Evolutionary conservation across 2,888 invertebrate genomes (phyloP), one percentile per base, ranked within the genome.

Genomic region (Cremastinae sp.): DNA sequence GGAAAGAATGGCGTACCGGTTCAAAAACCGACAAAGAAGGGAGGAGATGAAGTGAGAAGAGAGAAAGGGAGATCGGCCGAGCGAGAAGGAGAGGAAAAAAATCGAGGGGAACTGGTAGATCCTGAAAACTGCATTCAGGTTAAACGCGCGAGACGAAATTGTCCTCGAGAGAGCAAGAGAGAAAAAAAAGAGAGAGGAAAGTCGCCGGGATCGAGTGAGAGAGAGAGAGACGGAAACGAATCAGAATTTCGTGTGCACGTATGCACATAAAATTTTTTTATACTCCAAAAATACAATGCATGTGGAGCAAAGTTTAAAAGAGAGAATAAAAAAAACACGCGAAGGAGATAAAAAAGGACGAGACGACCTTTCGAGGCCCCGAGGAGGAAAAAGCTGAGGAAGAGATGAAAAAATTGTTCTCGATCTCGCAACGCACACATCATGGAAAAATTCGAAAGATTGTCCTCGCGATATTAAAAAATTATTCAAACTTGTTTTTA

Each of bases 91-190:
- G 41, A 41, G 47, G 56, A 59, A 36, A 68, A 62, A 68, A 28
- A 49, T 43, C 54, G 49, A 7, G 34, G 9, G 28, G 53, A 81
- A 85, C 85, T 83, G 84, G 85, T 83, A 86, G 86, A 88, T 87
- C 86, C 83, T 86, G 87, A 86, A 87, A 85, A 87, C 86, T 86
- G 88, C 85, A 87, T 88, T 89, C 88, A 88, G 82, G 87, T 87
- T 86, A 84, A 88, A 88, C 84, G 84, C 82, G 81, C 77, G 79
- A 84, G 81, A 84, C 84, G 79, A 83, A 87, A 85, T 86, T 84
- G 84, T 82, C 84, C 81, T 80, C 74, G 79, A 53, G 62, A 64
- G 34, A 69, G 47, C 41, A 53, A 51, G 14, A 47, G 34, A 14
- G 12, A 61, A 68, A 18, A 54, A 38, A 59, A 22, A 54, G 22